Evolutionary conservation across 2,113 vertebrate genomes (phyloP), one percentile per base, ranked within the genome.

Genomic region (Mohoua ochrocephala): DNA sequence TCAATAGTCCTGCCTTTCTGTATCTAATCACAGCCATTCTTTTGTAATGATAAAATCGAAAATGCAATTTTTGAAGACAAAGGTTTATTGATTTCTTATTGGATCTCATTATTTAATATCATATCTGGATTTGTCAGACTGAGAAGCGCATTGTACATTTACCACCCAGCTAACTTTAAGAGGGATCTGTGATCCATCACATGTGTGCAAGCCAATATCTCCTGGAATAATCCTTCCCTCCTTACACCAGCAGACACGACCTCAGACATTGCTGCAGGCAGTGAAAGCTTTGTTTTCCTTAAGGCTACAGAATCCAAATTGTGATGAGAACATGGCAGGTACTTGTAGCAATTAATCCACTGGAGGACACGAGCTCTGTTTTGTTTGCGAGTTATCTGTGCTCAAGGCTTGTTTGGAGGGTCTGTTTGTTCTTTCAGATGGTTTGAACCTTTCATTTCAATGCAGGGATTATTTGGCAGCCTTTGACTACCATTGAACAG

Each of bases 281-380:
- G 14, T 4, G 20, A 67, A 88, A 91, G 44, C 64, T 88, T 95
- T 93, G 52, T 83, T 94, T 94, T 94, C 75, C 71, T 88, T 70
- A 56, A 89, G 56, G 71, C 64, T 94, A 15, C 50, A 60, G 52
- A 95, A 78, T 71, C 79, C 77, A 95, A 88, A 64, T 7, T 71
- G 20, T 57, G 81, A 92, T 42, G 87, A 79, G 90, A 88, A 88
- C 79, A 71, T 37, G 54, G 59, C 75, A 91, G 84, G 68, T 63
- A 86, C 87, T 86, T 88, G 75, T 60, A 84, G 35, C 52, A 86
- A 91, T 90, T 90, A 93, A 92, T 92, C 86, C 69, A 84, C 64
- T 84, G 90, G 68, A 96, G 88, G 81, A 95, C 76, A 79, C 17
- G 27, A 70, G 45, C 24, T 61, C 45, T 59, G 64, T 84, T 94